Conservation (phyloP, 2,797 vertebrate species). For the Alcedo atthis region DNA sequence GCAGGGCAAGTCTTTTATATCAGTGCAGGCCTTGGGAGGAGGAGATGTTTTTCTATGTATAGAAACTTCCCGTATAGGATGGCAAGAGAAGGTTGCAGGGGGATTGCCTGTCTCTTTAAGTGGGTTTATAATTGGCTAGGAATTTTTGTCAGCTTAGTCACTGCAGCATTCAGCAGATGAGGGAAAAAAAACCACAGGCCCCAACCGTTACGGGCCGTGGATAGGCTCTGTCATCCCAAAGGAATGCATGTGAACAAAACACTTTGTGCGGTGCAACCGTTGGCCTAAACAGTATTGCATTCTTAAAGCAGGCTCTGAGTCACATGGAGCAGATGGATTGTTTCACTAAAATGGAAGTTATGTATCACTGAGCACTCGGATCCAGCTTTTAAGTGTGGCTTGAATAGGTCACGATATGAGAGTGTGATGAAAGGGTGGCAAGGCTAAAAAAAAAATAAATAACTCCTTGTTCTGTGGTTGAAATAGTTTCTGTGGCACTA, state of each 20-base stretch:
- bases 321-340: slow-evolving; percentile 78
- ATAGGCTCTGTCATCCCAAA: slow-evolving; percentile 83
- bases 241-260: slow-evolving; percentile 81
- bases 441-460: not conserved
- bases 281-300: slow-evolving; percentile 79
- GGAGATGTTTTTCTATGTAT: slow-evolving; percentile 68
- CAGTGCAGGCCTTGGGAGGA: slow-evolving; percentile 18
- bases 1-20: slow-evolving; percentile 42
- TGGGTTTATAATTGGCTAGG: slow-evolving; percentile 83
- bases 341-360: slow-evolving; percentile 76
- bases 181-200: slow-evolving; percentile 80
- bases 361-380: slow-evolving; percentile 23
- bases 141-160: slow-evolving; percentile 90
- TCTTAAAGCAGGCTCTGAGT: slow-evolving; percentile 76
- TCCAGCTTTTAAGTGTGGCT: slow-evolving; percentile 10
- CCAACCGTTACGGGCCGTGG: slow-evolving; percentile 75
- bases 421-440: not conserved
- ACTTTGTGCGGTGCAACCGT: slow-evolving; percentile 76
- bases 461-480: not conserved
- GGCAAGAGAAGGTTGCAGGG: slow-evolving; percentile 50
- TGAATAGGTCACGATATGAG: not conserved
- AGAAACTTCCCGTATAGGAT: slow-evolving; percentile 70
- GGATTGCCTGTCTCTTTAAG: slow-evolving; percentile 81
- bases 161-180: slow-evolving; percentile 81
- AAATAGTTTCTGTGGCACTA: slow-evolving; percentile 9